Evolutionary conservation across 2,888 invertebrate species (phyloP).

Genomic region (Fabriciana adippe): DNA sequence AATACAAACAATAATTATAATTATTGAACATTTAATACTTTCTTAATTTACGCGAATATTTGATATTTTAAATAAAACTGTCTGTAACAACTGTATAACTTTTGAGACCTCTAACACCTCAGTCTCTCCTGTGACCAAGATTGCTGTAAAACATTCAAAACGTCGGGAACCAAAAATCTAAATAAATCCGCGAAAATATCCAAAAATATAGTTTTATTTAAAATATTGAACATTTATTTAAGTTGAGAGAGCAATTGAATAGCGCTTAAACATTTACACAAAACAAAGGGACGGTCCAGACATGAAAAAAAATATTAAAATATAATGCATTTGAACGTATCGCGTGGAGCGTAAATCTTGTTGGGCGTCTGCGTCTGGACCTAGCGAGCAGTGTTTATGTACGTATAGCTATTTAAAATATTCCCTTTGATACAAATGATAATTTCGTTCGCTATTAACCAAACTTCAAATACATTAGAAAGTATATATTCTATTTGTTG

Average conservation of each 20-base stretch:
- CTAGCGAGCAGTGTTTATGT: conserved; percentile 62
- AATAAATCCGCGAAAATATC: too few relatives aligned
- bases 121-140: too few relatives aligned
- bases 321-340: conserved; percentile 71
- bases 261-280: conserved; percentile 46
- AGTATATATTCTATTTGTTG: conserved; percentile 1
- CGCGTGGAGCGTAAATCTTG: conserved; percentile 75
- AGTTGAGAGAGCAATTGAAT: conserved; percentile 17
- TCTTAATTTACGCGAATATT: too few relatives aligned
- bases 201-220: too few relatives aligned
- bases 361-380: conserved; percentile 74
- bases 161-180: too few relatives aligned
- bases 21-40: not conserved
- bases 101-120: too few relatives aligned
- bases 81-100: too few relatives aligned
- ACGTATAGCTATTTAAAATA: conserved; percentile 78
- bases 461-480: not conserved
- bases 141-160: too few relatives aligned
- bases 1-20: not conserved
- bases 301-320: conserved; percentile 64
- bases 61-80: too few relatives aligned
- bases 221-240: not conserved
- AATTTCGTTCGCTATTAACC: conserved; percentile 69
- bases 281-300: conserved; percentile 68
- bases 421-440: conserved; percentile 82